Percentiles rank a stretch among this genome's conserved stretches.
Evolutionary conservation across 2,113 vertebrate species (phyloP).

Genomic region (Lagopus muta): DNA sequence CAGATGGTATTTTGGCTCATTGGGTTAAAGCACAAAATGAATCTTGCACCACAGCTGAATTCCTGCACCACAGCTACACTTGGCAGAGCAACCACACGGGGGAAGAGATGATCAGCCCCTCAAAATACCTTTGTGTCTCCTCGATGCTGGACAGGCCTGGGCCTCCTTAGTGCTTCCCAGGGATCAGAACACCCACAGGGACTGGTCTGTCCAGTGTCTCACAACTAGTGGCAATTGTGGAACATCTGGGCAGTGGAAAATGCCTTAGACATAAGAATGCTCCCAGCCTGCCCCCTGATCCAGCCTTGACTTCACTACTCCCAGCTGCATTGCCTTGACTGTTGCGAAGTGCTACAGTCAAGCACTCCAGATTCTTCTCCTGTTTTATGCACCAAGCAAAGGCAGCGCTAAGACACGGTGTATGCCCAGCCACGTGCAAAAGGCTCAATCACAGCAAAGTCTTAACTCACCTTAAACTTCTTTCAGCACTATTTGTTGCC

Average conservation of each 20-base stretch:
- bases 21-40: background rate
- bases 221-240: constrained; percentile 15
- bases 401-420: background rate
- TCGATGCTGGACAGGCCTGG: constrained; percentile 27
- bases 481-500: background rate
- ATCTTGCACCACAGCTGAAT: constrained; percentile 45
- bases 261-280: constrained; percentile 37
- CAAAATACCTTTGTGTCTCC: constrained; percentile 63
- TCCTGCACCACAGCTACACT: background rate
- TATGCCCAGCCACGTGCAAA: fast-evolving
- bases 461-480: background rate
- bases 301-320: background rate
- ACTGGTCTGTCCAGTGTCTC: background rate
- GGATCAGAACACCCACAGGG: constrained; percentile 61
- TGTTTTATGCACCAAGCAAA: background rate
- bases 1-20: constrained; percentile 42
- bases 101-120: constrained; percentile 7
- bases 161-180: constrained; percentile 56
- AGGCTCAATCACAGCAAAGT: background rate
- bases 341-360: fast-evolving
- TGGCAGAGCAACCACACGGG: background rate
- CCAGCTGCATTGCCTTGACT: background rate
- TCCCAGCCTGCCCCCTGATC: constrained; percentile 27
- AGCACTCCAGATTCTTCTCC: background rate
- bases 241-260: constrained; percentile 65